Evolutionary conservation across 2,888 invertebrate species (phyloP).

Genomic region (Eupithecia subumbrata): DNA sequence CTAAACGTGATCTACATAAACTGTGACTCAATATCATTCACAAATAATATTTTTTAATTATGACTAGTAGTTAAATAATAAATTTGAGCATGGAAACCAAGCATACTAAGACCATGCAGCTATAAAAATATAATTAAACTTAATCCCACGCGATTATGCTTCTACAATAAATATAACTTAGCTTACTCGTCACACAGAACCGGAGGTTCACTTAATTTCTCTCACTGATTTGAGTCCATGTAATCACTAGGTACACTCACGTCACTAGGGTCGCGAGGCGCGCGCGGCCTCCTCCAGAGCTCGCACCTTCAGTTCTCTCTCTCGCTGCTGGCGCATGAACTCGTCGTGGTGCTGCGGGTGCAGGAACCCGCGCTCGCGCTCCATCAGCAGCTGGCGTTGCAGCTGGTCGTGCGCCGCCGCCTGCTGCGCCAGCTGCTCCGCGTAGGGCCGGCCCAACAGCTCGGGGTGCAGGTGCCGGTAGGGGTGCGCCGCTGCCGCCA

Average conservation of each 20-base stretch:
- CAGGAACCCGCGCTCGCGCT: constrained; percentile 88
- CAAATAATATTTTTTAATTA: constrained; percentile 69
- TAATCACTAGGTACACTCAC: neutral
- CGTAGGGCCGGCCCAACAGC: constrained; percentile 91
- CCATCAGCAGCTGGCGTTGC: constrained; percentile 92
- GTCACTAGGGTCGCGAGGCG: constrained; percentile 78
- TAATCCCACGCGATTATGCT: constrained; percentile 54
- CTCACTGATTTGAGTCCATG: neutral
- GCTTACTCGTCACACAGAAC: constrained; percentile 66
- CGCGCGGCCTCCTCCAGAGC: constrained; percentile 94
- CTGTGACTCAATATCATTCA: constrained; percentile 58
- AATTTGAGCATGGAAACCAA: constrained; percentile 82
- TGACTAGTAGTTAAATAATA: constrained; percentile 81
- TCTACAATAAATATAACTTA: constrained; percentile 76
- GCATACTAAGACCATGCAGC: constrained; percentile 80
- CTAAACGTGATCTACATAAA: constrained; percentile 52
- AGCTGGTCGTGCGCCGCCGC: constrained; percentile 93
- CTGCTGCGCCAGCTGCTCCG: constrained; percentile 91
- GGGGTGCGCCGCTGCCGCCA: constrained; percentile 81
- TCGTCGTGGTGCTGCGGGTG: constrained; percentile 84
- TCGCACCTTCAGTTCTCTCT: constrained; percentile 93
- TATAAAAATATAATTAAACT: constrained; percentile 78
- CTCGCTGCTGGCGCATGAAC: constrained; percentile 90
- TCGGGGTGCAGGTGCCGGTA: constrained; percentile 89
- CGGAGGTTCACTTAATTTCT: neutral